Evolutionary conservation across 2,797 vertebrate genomes (phyloP), one percentile per base, ranked within the genome.

Genomic region (Semotilus atromaculatus): DNA sequence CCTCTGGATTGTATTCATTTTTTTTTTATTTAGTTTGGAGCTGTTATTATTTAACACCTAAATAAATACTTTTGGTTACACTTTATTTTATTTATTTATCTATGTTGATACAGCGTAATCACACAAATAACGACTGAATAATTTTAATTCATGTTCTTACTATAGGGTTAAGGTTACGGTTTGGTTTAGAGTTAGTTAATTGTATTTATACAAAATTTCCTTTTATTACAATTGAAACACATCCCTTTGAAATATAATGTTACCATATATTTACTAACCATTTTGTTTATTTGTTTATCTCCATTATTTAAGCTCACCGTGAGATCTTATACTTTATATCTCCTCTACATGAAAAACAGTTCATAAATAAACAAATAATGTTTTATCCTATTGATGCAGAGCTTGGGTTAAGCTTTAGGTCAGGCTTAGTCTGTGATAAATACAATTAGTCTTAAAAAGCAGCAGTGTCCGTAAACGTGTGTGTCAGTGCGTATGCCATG

Each of bases 11-110:
- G 4, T 34, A 29, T 73, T 83, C 72, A 40, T 67, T 88, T 80
- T 86, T 86, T 79, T n/a, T 53, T 36, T n/a, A 34, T 84, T 58
- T 74, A 45, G 83, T 80, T 68, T 77, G 36, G 79, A 85, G 84
- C 29, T 51, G 70, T 5, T 18, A 6, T 6, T 2, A 48, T 48
- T 48, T 48, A 48, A 48, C 45, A 48, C 45, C 16, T 48, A 6
- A 2, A 7, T 5, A 62, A 7, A 29, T 16, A 62, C 14, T 6
- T 62, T 26, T 29, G 3, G 64, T 67, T 21, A 34, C 7, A 34
- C 29, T 36, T 67, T 19, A 67, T 34, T 34, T 31, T 1, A 31
- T 31, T 48, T 16, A 45, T 45, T 45, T 45, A n/a, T n/a, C n/a
- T 43, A 43, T 45, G 1, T 45, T 45, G 14, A 16, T 45, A 34